These are phyloP conservation scores for Pandemis corylana DNA, from an alignment of 2,888 invertebrate genomes.

Conservation along the genomic window DNA sequence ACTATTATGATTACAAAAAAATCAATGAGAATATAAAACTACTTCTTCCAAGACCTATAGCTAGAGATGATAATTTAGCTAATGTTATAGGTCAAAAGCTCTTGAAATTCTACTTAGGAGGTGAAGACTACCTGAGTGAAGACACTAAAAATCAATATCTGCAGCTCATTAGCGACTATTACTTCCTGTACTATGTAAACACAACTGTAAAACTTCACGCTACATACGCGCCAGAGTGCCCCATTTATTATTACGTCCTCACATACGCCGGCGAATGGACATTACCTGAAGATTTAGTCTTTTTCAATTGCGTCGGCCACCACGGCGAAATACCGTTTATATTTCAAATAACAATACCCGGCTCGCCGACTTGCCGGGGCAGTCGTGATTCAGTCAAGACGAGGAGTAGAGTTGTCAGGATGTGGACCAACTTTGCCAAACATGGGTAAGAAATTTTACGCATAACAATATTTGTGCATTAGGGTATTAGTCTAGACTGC, in stretches of 20 bases:
- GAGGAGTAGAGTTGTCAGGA: constrained; percentile 67
- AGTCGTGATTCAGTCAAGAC: constrained; percentile 69
- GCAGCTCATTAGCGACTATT: constrained; percentile 74
- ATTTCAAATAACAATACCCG: constrained; percentile 61
- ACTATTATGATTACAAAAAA: constrained; percentile 67
- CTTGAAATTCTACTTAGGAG: constrained; percentile 71
- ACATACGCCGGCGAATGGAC: constrained; percentile 72
- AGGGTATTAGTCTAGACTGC: too few relatives aligned
- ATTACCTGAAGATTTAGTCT: constrained; percentile 59
- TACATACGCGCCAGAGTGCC: constrained; percentile 62
- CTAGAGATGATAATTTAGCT: constrained; percentile 56
- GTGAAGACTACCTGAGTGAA: constrained; percentile 61
- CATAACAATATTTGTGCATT: not conserved
- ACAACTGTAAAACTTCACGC: constrained; percentile 71
- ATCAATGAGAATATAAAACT: constrained; percentile 64
- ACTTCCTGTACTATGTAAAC: constrained; percentile 73
- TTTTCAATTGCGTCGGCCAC: constrained; percentile 70
- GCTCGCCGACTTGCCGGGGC: constrained; percentile 59
- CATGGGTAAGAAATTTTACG: constrained; percentile 64
- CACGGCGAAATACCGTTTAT: constrained; percentile 73
- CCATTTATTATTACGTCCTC: constrained; percentile 74
- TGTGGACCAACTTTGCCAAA: constrained; percentile 84
- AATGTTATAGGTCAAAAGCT: constrained; percentile 68
- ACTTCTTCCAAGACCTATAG: constrained; percentile 68
- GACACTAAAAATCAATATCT: constrained; percentile 70